These are phyloP conservation scores for Homarus gammarus DNA, from an alignment of 2,888 invertebrate species.

Conservation along the genomic window DNA sequence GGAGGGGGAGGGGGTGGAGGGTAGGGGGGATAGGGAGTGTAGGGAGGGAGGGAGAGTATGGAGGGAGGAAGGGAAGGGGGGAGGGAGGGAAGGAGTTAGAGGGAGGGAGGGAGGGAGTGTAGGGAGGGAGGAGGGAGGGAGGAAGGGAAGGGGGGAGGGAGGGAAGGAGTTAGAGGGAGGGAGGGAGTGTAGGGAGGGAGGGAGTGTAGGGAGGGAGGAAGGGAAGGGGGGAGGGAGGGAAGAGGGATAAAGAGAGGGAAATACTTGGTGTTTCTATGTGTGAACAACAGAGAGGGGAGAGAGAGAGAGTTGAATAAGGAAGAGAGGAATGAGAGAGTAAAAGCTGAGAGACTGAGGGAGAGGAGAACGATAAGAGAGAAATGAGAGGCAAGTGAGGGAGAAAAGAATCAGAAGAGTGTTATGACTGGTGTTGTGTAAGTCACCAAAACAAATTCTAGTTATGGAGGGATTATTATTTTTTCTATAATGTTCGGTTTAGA, in stretches of 20 bases:
- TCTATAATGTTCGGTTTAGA: too few relatives aligned
- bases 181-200: not conserved
- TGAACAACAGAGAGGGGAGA: not conserved
- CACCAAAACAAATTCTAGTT: too few relatives aligned
- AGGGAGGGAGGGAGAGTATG: constrained; percentile 30
- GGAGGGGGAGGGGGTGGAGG: not conserved
- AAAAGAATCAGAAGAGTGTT: too few relatives aligned
- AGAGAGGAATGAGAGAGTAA: not conserved
- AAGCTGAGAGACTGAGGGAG: too few relatives aligned
- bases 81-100: constrained; percentile 8
- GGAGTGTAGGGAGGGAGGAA: not conserved
- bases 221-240: not conserved
- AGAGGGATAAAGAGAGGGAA: not conserved
- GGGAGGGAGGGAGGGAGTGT: not conserved
- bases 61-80: constrained; percentile 11
- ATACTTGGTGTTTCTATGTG: too few relatives aligned
- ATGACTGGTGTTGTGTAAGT: too few relatives aligned
- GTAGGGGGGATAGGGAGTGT: constrained; percentile 31
- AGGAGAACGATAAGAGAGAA: too few relatives aligned
- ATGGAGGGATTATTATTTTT: too few relatives aligned
- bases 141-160: constrained; percentile 23
- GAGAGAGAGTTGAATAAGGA: not conserved
- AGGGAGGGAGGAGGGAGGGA: not conserved
- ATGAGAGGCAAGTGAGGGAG: too few relatives aligned
- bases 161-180: not conserved